Conservation (phyloP, 2,797 vertebrate species). For the Dryobates pubescens region DNA sequence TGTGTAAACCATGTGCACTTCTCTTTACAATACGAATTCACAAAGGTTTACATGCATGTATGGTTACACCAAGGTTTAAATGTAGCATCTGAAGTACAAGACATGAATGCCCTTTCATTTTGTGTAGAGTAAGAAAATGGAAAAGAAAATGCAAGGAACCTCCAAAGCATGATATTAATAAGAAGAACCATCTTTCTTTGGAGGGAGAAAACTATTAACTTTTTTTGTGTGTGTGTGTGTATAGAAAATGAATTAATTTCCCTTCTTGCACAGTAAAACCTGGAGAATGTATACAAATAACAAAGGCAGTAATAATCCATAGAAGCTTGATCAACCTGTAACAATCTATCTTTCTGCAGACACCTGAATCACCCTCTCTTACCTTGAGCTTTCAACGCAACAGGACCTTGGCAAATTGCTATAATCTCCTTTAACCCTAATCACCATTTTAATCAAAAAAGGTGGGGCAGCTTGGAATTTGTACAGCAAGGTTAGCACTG, state of each 20-base stretch:
- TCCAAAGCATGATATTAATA: background rate
- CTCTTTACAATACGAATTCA: background rate
- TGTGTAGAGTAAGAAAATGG: background rate
- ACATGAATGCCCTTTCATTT: background rate
- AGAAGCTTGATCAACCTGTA: background rate
- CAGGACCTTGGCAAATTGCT: conserved; percentile 26
- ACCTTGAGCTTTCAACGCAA: background rate
- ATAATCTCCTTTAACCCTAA: conserved; percentile 38
- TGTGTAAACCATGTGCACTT: background rate
- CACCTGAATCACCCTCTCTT: background rate
- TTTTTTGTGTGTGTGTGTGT: background rate
- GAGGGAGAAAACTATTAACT: background rate
- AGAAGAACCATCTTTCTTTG: background rate
- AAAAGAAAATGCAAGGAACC: background rate
- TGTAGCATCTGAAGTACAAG: background rate
- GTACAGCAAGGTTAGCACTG: background rate
- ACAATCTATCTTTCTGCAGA: background rate
- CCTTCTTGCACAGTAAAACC: background rate
- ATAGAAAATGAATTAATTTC: background rate
- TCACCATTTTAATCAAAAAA: conserved; percentile 52
- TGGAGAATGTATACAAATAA: background rate
- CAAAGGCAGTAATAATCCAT: background rate
- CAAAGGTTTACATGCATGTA: background rate
- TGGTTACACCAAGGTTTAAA: background rate
- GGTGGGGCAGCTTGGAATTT: conserved; percentile 1